Evolutionary conservation across 2,113 vertebrate species (phyloP).

Genomic region (Sander vitreus): DNA sequence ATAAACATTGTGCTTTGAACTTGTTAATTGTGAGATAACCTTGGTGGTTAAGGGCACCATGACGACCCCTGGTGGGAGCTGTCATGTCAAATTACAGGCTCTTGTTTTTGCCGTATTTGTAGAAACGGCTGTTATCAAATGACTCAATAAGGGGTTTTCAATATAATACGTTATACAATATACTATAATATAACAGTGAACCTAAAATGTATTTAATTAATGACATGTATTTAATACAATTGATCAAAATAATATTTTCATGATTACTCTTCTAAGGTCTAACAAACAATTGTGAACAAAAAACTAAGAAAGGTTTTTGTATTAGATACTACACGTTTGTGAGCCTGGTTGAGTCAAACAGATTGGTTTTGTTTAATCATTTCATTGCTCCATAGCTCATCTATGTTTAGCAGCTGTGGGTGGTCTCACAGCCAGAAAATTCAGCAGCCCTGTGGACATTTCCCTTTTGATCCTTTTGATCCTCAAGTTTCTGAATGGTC

Average conservation of each 20-base stretch:
- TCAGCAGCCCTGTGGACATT: conserved; percentile 49
- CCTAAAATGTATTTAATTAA: neutral
- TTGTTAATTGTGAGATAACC: conserved; percentile 47
- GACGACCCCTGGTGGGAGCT: conserved; percentile 82
- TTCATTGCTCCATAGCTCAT: conserved; percentile 36
- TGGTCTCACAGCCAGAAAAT: conserved; percentile 55
- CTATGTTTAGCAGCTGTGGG: conserved; percentile 58
- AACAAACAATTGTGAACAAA: neutral
- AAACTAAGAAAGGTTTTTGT: neutral
- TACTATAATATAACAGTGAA: neutral
- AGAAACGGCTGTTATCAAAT: neutral
- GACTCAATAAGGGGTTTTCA: neutral
- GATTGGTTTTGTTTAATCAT: conserved; percentile 47
- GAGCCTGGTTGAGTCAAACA: conserved; percentile 36
- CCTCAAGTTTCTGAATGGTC: conserved; percentile 64
- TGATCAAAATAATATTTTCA: too few species aligned
- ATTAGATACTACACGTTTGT: neutral
- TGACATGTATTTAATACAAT: neutral
- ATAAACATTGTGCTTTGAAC: conserved; percentile 27
- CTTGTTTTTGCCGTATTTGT: conserved; percentile 33
- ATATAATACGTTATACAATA: neutral
- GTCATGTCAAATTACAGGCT: conserved; percentile 9
- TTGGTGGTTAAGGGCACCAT: conserved; percentile 58
- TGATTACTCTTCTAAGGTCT: neutral
- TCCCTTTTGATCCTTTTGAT: conserved; percentile 69